Percentiles rank a stretch among this genome's conserved stretches.
phyloP scores from a whole-genome alignment of 1,140 invertebrate species.

The Drosophila busckii region DNA sequence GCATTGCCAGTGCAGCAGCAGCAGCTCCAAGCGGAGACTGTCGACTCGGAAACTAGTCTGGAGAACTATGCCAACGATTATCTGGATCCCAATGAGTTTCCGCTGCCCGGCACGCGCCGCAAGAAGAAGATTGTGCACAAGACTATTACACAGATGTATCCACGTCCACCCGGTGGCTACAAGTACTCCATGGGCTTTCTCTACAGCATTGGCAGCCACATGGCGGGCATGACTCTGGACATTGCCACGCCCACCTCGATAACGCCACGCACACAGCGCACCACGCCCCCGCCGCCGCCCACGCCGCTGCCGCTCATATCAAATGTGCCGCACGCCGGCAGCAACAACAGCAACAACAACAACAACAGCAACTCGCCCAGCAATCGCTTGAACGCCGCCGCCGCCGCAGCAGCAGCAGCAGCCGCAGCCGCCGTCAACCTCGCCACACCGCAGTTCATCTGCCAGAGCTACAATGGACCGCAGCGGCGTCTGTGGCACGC shows the following conservation, averaged over 20 bases:
- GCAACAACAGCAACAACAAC: too few relatives aligned
- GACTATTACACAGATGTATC: conserved; percentile 30
- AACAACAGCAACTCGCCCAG: conserved; percentile 3
- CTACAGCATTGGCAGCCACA: conserved; percentile 45
- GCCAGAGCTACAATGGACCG: conserved; percentile 36
- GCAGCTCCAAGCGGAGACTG: conserved; percentile 2
- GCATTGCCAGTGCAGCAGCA: conserved; percentile 2
- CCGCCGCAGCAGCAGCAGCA: conserved; percentile 7
- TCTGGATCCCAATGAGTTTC: conserved; percentile 18
- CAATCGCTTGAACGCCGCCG: conserved; percentile 23
- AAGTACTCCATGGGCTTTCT: conserved; percentile 63
- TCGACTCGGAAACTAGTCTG: not conserved
- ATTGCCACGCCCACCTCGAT: conserved; percentile 56
- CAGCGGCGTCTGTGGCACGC: conserved; percentile 59
- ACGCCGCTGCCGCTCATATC: conserved; percentile 19
- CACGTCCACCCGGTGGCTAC: conserved; percentile 59
- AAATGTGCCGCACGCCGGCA: conserved; percentile 5
- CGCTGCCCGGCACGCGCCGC: conserved; percentile 8
- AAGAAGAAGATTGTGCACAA: conserved; percentile 19
- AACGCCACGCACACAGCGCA: conserved; percentile 42
- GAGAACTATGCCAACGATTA: conserved; percentile 17
- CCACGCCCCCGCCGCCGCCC: conserved; percentile 26
- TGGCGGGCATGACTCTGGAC: conserved; percentile 46
- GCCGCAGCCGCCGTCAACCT: not conserved
- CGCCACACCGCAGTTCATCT: conserved; percentile 36